Evolutionary conservation across 2,113 vertebrate genomes (phyloP).

Genomic region (Hemibagrus wyckioides): DNA sequence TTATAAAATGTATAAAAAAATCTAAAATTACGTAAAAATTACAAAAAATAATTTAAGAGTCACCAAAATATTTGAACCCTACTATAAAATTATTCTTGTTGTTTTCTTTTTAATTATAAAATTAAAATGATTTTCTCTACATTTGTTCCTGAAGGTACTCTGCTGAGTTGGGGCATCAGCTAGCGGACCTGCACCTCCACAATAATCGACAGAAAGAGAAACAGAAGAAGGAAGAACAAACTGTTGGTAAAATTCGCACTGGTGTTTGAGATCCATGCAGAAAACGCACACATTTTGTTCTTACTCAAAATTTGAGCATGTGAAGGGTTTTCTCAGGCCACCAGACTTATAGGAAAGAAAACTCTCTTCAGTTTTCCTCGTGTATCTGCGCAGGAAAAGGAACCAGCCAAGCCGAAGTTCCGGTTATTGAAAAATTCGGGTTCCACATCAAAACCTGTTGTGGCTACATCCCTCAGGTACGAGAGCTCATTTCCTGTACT

Average conservation of each 20-base stretch:
- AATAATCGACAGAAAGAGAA: conserved; percentile 80
- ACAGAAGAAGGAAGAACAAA: conserved; percentile 75
- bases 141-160: conserved; percentile 72
- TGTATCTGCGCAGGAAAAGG: conserved; percentile 74
- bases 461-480: conserved; percentile 89
- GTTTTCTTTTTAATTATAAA: not conserved
- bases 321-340: not conserved
- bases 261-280: not conserved
- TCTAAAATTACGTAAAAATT: too few relatives aligned
- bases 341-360: not conserved
- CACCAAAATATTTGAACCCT: not conserved
- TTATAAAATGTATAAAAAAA: too few relatives aligned
- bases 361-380: not conserved
- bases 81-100: not conserved
- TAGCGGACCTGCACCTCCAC: conserved; percentile 89
- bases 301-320: not conserved
- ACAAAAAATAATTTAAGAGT: too few relatives aligned
- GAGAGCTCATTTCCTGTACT: not conserved
- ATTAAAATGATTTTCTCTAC: not conserved
- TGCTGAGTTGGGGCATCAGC: conserved; percentile 79
- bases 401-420: conserved; percentile 62
- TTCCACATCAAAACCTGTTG: conserved; percentile 85
- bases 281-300: not conserved
- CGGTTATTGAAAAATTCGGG: conserved; percentile 80
- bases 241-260: conserved; percentile 77